phyloP scores from a whole-genome alignment of 2,888 invertebrate species.

The Noctua fimbriata region DNA sequence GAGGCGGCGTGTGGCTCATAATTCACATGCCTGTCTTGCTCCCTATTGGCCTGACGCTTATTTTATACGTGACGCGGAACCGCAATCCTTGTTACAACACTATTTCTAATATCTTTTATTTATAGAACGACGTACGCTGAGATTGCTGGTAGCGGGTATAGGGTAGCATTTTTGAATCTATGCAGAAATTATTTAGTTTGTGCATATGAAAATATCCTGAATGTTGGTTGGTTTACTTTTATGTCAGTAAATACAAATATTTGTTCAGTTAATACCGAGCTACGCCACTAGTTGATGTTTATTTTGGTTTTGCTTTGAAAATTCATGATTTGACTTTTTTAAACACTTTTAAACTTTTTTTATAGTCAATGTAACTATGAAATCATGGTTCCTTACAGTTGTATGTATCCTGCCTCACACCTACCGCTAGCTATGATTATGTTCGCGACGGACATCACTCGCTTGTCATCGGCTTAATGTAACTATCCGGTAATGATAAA shows the following conservation, averaged over 20 bases:
- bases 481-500: slow-evolving; percentile 52
- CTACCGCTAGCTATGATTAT: slow-evolving; percentile 23
- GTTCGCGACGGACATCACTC: slow-evolving; percentile 35
- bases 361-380: background rate
- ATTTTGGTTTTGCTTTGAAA: background rate
- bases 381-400: slow-evolving; percentile 4
- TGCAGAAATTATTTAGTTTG: slow-evolving; percentile 19
- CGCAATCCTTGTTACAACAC: slow-evolving; percentile 76
- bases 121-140: slow-evolving; percentile 59
- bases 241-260: background rate
- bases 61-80: slow-evolving; percentile 85
- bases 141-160: slow-evolving; percentile 36
- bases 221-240: background rate
- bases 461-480: slow-evolving; percentile 61
- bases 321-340: background rate
- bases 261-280: background rate
- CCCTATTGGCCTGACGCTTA: slow-evolving; percentile 83
- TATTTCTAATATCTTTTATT: slow-evolving; percentile 79
- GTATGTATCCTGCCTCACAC: slow-evolving; percentile 2
- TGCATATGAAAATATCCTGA: slow-evolving; percentile 14
- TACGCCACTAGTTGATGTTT: background rate
- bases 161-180: slow-evolving; percentile 27
- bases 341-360: background rate
- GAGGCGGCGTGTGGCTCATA: slow-evolving; percentile 78
- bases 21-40: slow-evolving; percentile 83